Evolutionary conservation across 2,113 vertebrate genomes (phyloP).

Genomic region (Nycticebus coucang): DNA sequence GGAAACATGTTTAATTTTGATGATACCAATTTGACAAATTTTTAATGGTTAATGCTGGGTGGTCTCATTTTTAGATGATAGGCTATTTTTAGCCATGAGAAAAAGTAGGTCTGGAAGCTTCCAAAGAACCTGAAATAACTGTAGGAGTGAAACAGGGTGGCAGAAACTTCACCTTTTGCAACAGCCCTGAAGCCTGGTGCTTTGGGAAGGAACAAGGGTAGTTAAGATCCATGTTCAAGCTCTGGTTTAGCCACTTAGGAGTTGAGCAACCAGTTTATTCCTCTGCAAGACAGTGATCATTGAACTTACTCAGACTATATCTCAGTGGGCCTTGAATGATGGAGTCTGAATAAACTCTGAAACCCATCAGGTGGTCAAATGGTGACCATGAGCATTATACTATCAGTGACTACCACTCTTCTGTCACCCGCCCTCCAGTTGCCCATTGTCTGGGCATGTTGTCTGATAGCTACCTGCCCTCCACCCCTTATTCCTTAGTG

Average conservation of each 20-base stretch:
- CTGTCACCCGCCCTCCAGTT: too few relatives aligned
- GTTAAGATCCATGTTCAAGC: background rate
- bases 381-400: background rate
- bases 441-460: background rate
- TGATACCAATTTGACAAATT: background rate
- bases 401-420: background rate
- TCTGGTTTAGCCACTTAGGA: background rate
- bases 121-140: background rate
- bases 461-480: background rate
- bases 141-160: background rate
- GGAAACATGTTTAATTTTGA: conserved; percentile 28
- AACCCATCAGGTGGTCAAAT: background rate
- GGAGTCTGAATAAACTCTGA: background rate
- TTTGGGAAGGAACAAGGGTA: background rate
- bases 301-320: background rate
- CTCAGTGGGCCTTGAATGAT: background rate
- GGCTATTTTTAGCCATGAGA: background rate
- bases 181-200: background rate
- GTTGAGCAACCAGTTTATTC: background rate
- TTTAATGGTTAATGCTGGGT: background rate
- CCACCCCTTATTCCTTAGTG: background rate
- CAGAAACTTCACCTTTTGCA: background rate
- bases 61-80: background rate
- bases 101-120: background rate
- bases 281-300: background rate